Evolutionary conservation across 2,113 vertebrate genomes (phyloP).

Genomic region (Mirounga angustirostris): DNA sequence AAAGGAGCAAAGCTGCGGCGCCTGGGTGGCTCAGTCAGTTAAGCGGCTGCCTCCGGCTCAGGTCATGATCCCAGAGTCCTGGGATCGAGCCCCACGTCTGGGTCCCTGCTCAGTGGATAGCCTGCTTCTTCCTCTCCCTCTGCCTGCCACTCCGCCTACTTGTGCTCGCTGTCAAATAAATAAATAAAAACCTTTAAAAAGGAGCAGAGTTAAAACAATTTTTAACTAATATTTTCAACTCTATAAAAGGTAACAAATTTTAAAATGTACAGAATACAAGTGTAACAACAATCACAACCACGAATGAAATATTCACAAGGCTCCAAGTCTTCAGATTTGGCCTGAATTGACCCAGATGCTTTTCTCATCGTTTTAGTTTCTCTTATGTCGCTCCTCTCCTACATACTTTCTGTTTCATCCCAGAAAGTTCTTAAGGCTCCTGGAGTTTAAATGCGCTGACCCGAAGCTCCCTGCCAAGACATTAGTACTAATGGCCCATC

Average conservation of each 20-base stretch:
- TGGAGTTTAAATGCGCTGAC: constrained; percentile 66
- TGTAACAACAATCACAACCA: neutral
- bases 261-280: neutral
- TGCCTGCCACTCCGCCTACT: too few species aligned
- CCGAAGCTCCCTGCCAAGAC: constrained; percentile 60
- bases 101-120: too few species aligned
- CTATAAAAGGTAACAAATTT: neutral
- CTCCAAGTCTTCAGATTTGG: neutral
- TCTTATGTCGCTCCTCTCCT: neutral
- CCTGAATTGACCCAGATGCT: constrained; percentile 44
- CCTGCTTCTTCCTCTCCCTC: too few species aligned
- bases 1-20: neutral
- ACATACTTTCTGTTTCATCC: neutral
- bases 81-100: too few species aligned
- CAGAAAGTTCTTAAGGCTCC: constrained; percentile 33
- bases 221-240: neutral
- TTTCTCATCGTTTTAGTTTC: constrained; percentile 3
- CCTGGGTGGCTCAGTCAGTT: too few species aligned
- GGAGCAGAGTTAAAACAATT: neutral
- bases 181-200: too few species aligned
- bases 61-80: too few species aligned
- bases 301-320: neutral
- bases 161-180: too few species aligned
- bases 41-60: too few species aligned
- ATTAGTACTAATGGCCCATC: constrained; percentile 55